Percentiles rank a stretch among this genome's conserved stretches.
These are phyloP conservation scores for Bombus ignitus DNA, from an alignment of 1,140 invertebrate genomes.

Conservation along the genomic window DNA sequence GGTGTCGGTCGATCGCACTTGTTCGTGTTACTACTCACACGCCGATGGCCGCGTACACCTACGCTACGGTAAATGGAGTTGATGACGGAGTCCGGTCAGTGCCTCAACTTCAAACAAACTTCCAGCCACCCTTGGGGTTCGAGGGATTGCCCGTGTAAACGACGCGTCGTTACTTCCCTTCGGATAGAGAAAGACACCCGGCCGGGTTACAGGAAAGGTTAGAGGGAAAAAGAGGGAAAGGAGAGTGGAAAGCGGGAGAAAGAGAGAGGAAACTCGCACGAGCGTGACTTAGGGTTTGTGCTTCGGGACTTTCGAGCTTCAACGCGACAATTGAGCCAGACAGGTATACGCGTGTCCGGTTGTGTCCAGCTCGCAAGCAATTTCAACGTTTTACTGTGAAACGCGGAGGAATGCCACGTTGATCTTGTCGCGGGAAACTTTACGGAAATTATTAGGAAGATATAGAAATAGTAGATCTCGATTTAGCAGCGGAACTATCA, in stretches of 20 bases:
- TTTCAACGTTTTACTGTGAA: constrained; percentile 31
- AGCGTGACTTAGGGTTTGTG: constrained; percentile 37
- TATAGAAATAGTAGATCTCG: neutral
- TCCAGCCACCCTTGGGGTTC: constrained; percentile 65
- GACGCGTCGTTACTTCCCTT: constrained; percentile 72
- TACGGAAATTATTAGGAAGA: neutral
- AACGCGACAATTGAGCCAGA: constrained; percentile 50
- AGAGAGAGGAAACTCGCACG: constrained; percentile 13
- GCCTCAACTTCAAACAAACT: constrained; percentile 73
- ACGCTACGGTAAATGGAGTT: constrained; percentile 45
- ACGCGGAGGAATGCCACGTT: neutral
- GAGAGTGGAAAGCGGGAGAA: constrained; percentile 34
- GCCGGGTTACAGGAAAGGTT: neutral
- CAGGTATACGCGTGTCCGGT: constrained; percentile 48
- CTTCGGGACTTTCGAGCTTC: constrained; percentile 10
- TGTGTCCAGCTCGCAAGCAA: constrained; percentile 39
- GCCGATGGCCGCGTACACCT: neutral
- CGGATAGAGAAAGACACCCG: constrained; percentile 17
- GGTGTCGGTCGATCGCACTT: constrained; percentile 35
- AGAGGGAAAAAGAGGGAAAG: constrained; percentile 30
- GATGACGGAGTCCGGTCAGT: constrained; percentile 52
- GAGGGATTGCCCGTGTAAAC: constrained; percentile 71
- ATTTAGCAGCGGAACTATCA: too few relatives aligned
- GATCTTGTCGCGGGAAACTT: neutral
- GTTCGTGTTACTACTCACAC: neutral